Conservation (phyloP, 2,797 vertebrate genomes). For the Lemur catta region DNA sequence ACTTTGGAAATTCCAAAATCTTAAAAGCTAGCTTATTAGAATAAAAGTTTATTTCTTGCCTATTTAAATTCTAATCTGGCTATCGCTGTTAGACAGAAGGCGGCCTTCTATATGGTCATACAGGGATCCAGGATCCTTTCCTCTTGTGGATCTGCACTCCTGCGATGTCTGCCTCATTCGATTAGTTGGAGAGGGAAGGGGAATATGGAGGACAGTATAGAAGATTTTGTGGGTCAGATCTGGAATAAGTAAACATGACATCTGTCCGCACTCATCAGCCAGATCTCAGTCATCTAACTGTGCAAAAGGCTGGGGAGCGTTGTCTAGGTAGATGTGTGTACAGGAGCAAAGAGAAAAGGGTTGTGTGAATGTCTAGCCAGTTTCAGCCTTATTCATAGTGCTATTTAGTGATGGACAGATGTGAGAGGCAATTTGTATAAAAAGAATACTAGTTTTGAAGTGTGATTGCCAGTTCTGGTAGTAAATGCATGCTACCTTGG, state of each 20-base stretch:
- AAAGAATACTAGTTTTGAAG: background rate
- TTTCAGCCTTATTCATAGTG: background rate
- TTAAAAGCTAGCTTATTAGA: background rate
- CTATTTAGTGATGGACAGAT: background rate
- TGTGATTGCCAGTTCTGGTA: background rate
- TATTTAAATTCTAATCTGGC: background rate
- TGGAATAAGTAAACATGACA: background rate
- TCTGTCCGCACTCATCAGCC: background rate
- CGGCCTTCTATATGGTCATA: background rate
- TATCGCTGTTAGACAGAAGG: background rate
- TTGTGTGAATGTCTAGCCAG: background rate
- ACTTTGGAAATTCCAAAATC: background rate
- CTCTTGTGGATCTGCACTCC: background rate
- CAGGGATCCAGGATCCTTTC: background rate
- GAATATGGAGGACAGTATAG: background rate
- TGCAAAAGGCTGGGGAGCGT: background rate
- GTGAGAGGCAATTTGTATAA: background rate
- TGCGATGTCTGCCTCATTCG: background rate
- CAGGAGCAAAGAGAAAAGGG: background rate
- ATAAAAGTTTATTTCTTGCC: background rate
- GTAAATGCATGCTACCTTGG: background rate
- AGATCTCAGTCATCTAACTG: background rate
- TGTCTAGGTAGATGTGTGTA: background rate
- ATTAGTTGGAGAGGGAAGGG: background rate
- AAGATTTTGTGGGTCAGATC: background rate